These are phyloP conservation scores for Monomorium pharaonis DNA, from an alignment of 1,140 invertebrate genomes.

Conservation along the genomic window DNA sequence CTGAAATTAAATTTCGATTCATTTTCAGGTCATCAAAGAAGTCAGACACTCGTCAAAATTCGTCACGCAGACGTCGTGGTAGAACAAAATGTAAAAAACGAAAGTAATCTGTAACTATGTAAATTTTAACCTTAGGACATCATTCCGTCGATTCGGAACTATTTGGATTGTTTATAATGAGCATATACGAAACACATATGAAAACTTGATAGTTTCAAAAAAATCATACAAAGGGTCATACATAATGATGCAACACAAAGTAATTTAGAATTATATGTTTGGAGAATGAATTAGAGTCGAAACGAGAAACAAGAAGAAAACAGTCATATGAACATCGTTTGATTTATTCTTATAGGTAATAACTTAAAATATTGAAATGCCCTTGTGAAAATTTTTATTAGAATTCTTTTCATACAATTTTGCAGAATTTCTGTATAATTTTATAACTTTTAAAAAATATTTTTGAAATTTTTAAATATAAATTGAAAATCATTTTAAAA, in stretches of 20 bases:
- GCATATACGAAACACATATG: too few relatives aligned
- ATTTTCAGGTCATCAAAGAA: slow-evolving; percentile 84
- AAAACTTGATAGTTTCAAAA: slow-evolving; percentile 42
- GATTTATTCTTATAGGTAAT: background rate
- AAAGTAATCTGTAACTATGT: slow-evolving; percentile 80
- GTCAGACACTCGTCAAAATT: slow-evolving; percentile 83
- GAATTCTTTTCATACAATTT: too few relatives aligned
- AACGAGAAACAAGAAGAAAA: slow-evolving; percentile 11
- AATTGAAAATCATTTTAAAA: too few relatives aligned
- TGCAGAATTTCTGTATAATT: too few relatives aligned
- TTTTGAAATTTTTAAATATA: too few relatives aligned
- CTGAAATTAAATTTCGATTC: slow-evolving; percentile 1
- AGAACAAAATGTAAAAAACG: slow-evolving; percentile 86
- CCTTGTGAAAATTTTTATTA: too few relatives aligned
- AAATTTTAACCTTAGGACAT: background rate
- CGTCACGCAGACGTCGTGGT: slow-evolving; percentile 85
- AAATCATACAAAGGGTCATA: slow-evolving; percentile 22
- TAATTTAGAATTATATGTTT: background rate
- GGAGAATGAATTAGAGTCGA: background rate
- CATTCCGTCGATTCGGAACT: background rate
- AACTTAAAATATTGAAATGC: background rate
- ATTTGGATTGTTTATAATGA: slow-evolving; percentile 32
- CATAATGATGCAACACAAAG: too few relatives aligned
- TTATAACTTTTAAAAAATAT: too few relatives aligned
- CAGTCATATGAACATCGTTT: background rate